Conservation (phyloP, 2,113 vertebrate genomes). For the Crotalus viridis region DNA sequence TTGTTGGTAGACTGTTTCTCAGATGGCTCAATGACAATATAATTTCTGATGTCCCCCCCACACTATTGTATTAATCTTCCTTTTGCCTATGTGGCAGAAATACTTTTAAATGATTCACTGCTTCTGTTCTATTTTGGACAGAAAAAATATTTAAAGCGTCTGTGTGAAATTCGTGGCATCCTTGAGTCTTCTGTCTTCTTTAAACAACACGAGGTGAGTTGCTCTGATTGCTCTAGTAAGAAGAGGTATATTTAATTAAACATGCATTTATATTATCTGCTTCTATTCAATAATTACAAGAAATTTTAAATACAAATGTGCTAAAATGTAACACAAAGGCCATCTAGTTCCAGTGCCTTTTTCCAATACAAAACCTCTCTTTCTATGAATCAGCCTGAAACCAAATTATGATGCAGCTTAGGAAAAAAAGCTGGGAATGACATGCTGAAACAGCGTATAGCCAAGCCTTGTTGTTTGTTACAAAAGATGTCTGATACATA, state of each 20-base stretch:
- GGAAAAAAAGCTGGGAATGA: not conserved
- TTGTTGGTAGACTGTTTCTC: not conserved
- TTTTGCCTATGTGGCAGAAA: not conserved
- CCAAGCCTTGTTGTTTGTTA: not conserved
- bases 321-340: not conserved
- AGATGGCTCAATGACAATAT: not conserved
- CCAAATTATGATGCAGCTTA: not conserved
- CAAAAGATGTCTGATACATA: not conserved
- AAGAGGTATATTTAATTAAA: not conserved
- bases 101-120: not conserved
- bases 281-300: not conserved
- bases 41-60: not conserved
- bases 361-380: not conserved
- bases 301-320: not conserved
- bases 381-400: not conserved
- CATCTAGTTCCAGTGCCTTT: not conserved
- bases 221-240: not conserved
- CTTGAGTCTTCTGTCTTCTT: slow-evolving; percentile 92
- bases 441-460: not conserved
- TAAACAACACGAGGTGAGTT: slow-evolving; percentile 88
- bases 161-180: slow-evolving; percentile 84
- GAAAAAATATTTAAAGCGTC: slow-evolving; percentile 86
- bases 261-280: not conserved
- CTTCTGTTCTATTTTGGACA: slow-evolving; percentile 51
- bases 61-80: not conserved